Evolutionary conservation across 2,888 invertebrate genomes (phyloP).

Genomic region (Branchellion lobata): DNA sequence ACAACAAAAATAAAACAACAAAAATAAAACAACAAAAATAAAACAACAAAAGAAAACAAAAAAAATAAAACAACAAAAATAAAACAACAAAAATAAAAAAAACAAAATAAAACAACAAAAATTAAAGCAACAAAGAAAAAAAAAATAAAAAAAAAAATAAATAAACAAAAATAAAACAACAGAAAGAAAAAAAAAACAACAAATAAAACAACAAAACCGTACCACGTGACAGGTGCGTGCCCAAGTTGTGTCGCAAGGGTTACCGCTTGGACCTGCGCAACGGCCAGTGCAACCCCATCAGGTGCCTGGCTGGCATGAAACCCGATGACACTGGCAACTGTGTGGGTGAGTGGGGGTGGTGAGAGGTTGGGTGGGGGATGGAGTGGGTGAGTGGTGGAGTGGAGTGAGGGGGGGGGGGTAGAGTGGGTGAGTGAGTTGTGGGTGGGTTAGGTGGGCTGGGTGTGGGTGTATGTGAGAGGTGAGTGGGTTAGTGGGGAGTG

Average conservation of each 20-base stretch:
- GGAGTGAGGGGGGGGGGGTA: not conserved
- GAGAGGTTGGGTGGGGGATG: not conserved
- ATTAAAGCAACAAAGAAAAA: no score
- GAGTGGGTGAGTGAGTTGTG: not conserved
- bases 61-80: no score
- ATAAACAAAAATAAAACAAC: no score
- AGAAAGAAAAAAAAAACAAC: no score
- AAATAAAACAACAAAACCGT: no score
- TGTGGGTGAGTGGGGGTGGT: conserved; percentile 44
- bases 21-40: no score
- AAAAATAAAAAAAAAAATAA: no score
- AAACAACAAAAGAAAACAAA: no score
- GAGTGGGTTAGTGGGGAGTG: not conserved
- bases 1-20: no score
- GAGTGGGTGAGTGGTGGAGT: not conserved
- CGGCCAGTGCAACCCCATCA: conserved; percentile 49
- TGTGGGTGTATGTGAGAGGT: not conserved
- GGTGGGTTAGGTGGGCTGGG: not conserved
- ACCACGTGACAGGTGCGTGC: conserved; percentile 67
- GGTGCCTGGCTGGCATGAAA: conserved; percentile 48
- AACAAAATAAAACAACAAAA: no score
- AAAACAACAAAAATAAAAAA: no score
- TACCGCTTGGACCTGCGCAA: conserved; percentile 48
- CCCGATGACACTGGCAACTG: conserved; percentile 50
- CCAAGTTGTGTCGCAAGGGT: conserved; percentile 51